Evolutionary conservation across 2,113 vertebrate species (phyloP), one percentile per base, ranked within the genome.

Genomic region (Phoxinus phoxinus): DNA sequence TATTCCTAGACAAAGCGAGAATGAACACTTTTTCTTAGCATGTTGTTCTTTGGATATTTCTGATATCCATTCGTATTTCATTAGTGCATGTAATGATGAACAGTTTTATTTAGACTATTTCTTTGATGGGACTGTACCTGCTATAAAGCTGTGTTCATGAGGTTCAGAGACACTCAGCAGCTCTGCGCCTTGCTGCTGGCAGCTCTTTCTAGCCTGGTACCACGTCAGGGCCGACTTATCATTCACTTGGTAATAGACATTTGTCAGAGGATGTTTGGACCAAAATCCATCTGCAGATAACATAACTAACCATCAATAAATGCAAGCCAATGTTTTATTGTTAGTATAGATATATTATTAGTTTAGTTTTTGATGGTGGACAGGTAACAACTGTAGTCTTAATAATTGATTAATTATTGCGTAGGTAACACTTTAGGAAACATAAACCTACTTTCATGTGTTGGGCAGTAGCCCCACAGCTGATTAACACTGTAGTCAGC

Each of bases 121-220:
- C n/a, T 59, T 51, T 48, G 23, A 25, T 65, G 21, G 35, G 1
- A 37, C 37, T 32, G 83, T 95, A 99, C 98, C 97, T 95, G 97
- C 92, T 46, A 98, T 69, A 23, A 94, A 96, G 0, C 94, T 95
- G 92, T 98, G 97, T 67, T 98, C 96, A 0, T 95, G 93, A 69
- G 97, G 86, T 59, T 98, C 96, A 0, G 91, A 94, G 88, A 99
- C 82, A 69, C 97, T 97, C 89, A 97, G 19, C 84, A 99, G 91
- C 2, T 95, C 91, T 0, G 95, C 93, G 0, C 90, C 84, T 90
- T 99, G 97, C 72, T 99, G 97, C n/a, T 94, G 95, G 89, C 98
- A 99, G 92, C 97, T 99, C 90, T 88, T 92, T 23, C 96, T 94
- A 17, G 97, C 97, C 88, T 99, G 96, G 7, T 96, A 85, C 97